phyloP scores from a whole-genome alignment of 2,113 vertebrate genomes.

The Romanogobio albipinnatus region DNA sequence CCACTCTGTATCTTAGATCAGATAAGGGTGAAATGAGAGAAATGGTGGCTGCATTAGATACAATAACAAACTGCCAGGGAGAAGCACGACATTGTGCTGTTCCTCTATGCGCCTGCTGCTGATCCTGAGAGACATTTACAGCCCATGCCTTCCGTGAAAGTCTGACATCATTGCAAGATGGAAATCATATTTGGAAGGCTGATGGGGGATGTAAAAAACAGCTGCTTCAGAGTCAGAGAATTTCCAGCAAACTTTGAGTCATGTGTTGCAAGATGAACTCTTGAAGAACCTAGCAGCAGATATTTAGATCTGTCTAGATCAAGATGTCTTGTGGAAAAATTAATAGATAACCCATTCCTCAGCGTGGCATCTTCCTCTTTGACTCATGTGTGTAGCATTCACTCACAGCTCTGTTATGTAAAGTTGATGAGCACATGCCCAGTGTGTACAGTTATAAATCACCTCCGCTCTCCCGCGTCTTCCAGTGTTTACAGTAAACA shows the following conservation, averaged over 20 bases:
- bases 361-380: constrained; percentile 36
- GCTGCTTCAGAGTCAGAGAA: constrained; percentile 1
- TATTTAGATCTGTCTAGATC: background rate
- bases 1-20: constrained; percentile 21
- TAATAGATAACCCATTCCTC: constrained; percentile 22
- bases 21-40: constrained; percentile 41
- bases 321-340: background rate
- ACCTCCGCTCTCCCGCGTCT: constrained; percentile 42
- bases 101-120: constrained; percentile 42
- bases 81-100: constrained; percentile 40
- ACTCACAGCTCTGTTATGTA: constrained; percentile 31
- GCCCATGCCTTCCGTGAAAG: constrained; percentile 22
- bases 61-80: constrained; percentile 52
- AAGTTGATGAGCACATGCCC: constrained; percentile 38
- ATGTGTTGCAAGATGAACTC: background rate
- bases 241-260: background rate
- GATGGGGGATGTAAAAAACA: constrained; percentile 59
- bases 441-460: constrained; percentile 58
- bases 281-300: background rate
- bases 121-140: constrained; percentile 56
- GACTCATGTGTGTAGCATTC: background rate
- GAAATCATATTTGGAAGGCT: constrained; percentile 61
- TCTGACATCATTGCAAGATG: constrained; percentile 51
- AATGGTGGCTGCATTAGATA: constrained; percentile 32
- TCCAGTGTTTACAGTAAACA: constrained; percentile 71